Percentiles rank a stretch among this genome's conserved stretches.
Evolutionary conservation across 2,113 vertebrate species (phyloP).

Genomic region (Brachypodius melanocephalos): DNA sequence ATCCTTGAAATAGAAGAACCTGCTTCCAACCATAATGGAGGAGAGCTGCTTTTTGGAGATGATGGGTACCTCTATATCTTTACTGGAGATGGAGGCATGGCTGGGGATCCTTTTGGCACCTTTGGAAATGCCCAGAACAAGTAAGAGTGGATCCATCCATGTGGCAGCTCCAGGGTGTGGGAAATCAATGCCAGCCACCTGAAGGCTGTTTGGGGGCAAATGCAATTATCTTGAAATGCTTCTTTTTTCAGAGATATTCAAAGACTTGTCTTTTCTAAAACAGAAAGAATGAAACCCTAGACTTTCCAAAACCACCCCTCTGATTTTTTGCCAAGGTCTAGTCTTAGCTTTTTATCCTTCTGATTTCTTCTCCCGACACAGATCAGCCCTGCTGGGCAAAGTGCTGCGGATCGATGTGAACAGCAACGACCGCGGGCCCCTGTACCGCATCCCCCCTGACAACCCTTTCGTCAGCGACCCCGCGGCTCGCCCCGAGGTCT

Average conservation of each 20-base stretch:
- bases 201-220: neutral
- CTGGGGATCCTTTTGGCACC: slow-evolving; percentile 92
- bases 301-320: neutral
- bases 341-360: neutral
- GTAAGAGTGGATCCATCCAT: slow-evolving; percentile 65
- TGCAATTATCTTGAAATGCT: neutral
- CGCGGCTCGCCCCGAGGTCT: slow-evolving; percentile 85
- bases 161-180: neutral
- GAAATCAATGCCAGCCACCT: neutral
- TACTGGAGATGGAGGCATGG: slow-evolving; percentile 96
- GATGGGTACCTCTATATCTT: slow-evolving; percentile 95
- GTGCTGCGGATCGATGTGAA: slow-evolving; percentile 90
- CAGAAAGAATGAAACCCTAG: neutral
- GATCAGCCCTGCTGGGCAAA: slow-evolving; percentile 92
- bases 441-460: slow-evolving; percentile 85
- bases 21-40: slow-evolving; percentile 95
- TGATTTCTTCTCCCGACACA: slow-evolving; percentile 15
- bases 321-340: neutral
- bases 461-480: slow-evolving; percentile 85
- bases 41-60: slow-evolving; percentile 90
- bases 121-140: slow-evolving; percentile 96
- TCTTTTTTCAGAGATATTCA: neutral
- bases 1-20: slow-evolving; percentile 95
- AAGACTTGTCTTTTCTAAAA: neutral
- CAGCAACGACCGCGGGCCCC: slow-evolving; percentile 77